A percentile compares a stretch with the other conserved stretches of the same genome.
Conservation (phyloP, 2,888 invertebrate genomes). For the Zonitis immaculata region DNA sequence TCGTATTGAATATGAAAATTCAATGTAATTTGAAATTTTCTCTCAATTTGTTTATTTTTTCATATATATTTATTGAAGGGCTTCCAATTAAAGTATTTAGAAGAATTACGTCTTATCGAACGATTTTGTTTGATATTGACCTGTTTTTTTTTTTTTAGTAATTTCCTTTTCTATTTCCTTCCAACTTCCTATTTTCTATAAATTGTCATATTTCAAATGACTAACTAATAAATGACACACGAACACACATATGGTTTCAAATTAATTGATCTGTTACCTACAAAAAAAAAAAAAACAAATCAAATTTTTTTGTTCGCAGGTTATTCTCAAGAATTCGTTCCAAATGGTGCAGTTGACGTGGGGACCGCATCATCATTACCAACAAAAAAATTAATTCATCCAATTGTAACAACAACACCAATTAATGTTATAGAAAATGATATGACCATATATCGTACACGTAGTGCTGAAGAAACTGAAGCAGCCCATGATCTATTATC, state of each 20-base stretch:
- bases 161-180: background rate
- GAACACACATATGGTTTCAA: background rate
- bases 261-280: conserved; percentile 21
- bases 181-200: conserved; percentile 1
- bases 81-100: too few species aligned
- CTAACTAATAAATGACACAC: background rate
- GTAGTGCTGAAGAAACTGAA: conserved; percentile 79
- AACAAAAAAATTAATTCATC: background rate
- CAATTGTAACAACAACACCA: conserved; percentile 7
- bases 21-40: too few species aligned
- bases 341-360: conserved; percentile 29
- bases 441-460: conserved; percentile 49
- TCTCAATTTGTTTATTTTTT: too few species aligned
- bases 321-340: conserved; percentile 37
- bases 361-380: conserved; percentile 13
- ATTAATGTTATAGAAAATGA: conserved; percentile 41
- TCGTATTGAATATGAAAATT: too few species aligned
- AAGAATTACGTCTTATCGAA: too few species aligned
- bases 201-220: background rate
- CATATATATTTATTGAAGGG: too few species aligned
- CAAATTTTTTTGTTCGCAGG: conserved; percentile 30
- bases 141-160: background rate
- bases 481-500: conserved; percentile 80
- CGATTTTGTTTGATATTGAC: background rate
- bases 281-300: conserved; percentile 23